A percentile compares a stretch with the other conserved stretches of the same genome.
phyloP scores from a whole-genome alignment of 1,140 invertebrate genomes.

The Nylanderia fulva region DNA sequence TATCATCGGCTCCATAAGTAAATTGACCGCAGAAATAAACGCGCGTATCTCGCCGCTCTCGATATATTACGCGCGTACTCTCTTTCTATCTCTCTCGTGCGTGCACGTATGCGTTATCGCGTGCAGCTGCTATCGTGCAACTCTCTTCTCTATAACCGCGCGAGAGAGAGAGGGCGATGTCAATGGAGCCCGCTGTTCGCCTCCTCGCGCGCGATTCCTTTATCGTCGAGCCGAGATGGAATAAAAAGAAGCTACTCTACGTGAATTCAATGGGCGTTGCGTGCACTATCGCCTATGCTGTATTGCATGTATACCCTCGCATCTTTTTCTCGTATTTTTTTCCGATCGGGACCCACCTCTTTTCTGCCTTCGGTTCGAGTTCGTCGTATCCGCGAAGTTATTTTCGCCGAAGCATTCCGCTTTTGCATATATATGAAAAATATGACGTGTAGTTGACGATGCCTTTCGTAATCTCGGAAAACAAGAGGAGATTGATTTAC shows the following conservation, averaged over 20 bases:
- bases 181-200: constrained; percentile 71
- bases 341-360: neutral
- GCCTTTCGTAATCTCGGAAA: neutral
- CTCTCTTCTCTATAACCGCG: neutral
- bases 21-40: constrained; percentile 78
- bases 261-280: constrained; percentile 58
- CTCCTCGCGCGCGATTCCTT: constrained; percentile 63
- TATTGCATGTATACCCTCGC: constrained; percentile 2
- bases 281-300: neutral
- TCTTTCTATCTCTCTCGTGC: no score
- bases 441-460: neutral
- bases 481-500: neutral
- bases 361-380: constrained; percentile 4
- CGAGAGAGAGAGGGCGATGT: constrained; percentile 55
- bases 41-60: constrained; percentile 70
- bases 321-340: neutral
- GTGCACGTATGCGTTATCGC: constrained; percentile 53
- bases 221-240: constrained; percentile 59
- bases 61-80: constrained; percentile 45
- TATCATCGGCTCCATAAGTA: constrained; percentile 76
- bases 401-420: no score
- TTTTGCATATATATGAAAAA: no score
- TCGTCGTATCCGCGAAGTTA: constrained; percentile 11
- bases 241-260: constrained; percentile 62
- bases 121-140: constrained; percentile 71